Percentiles rank a stretch among this genome's conserved stretches.
Conservation (phyloP, 2,113 vertebrate species). For the Psittacula cyanocephala region DNA sequence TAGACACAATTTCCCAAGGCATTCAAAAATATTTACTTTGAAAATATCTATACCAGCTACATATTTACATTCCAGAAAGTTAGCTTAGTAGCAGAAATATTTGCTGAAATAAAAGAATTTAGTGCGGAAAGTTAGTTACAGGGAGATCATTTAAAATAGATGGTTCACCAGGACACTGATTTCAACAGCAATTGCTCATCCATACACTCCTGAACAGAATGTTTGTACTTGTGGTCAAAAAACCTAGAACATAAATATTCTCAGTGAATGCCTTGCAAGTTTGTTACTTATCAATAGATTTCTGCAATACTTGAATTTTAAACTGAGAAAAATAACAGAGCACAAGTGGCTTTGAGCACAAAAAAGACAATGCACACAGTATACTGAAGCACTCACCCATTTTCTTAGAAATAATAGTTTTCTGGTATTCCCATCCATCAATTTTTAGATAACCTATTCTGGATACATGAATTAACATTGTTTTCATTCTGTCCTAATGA, state of each 20-base stretch:
- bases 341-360: background rate
- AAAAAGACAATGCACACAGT: background rate
- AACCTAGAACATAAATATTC: background rate
- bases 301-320: conserved; percentile 2
- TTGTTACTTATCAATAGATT: background rate
- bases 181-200: background rate
- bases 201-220: background rate
- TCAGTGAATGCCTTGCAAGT: background rate
- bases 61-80: background rate
- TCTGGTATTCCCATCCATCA: background rate
- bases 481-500: background rate
- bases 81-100: background rate
- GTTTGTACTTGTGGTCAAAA: background rate
- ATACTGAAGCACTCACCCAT: background rate
- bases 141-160: background rate
- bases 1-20: background rate
- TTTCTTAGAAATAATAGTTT: background rate
- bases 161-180: background rate
- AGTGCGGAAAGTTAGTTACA: background rate
- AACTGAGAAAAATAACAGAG: background rate
- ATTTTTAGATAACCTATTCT: background rate
- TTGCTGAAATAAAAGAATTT: background rate
- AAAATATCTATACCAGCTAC: background rate
- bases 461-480: background rate
- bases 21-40: background rate